These are phyloP conservation scores for Chiroxiphia lanceolata DNA, from an alignment of 2,797 vertebrate genomes.

Conservation along the genomic window DNA sequence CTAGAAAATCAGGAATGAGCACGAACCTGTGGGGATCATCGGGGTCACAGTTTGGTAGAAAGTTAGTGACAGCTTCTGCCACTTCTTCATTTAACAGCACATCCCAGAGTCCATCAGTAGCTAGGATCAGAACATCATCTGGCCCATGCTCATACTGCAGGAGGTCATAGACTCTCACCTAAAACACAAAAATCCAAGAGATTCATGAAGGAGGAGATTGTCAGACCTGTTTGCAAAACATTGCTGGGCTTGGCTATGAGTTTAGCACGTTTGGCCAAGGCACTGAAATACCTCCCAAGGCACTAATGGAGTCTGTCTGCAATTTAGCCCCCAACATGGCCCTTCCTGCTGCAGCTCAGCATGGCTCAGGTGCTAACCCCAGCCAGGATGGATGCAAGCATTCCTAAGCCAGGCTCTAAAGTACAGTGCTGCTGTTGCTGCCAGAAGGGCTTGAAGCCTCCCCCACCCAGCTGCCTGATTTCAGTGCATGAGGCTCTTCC, in stretches of 20 bases:
- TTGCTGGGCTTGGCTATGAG: neutral
- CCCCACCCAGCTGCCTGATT: neutral
- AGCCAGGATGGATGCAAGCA: accelerated
- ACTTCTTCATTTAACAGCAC: constrained; percentile 96
- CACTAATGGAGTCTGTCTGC: neutral
- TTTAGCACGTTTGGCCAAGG: neutral
- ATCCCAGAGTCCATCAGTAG: constrained; percentile 98
- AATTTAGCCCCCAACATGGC: neutral
- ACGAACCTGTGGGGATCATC: constrained; percentile 94
- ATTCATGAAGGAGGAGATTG: neutral
- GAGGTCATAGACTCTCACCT: constrained; percentile 92
- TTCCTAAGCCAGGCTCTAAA: neutral
- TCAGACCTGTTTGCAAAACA: neutral
- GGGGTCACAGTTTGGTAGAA: constrained; percentile 95
- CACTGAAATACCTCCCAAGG: neutral
- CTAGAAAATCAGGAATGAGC: neutral
- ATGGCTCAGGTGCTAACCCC: neutral
- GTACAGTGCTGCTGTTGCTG: neutral
- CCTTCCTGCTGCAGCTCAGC: neutral
- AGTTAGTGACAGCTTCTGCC: constrained; percentile 88
- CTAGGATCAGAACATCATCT: constrained; percentile 92
- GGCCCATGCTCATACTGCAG: constrained; percentile 85
- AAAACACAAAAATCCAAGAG: constrained; percentile 8
- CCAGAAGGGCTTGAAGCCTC: neutral
- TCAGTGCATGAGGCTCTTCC: neutral